A percentile compares a stretch with the other conserved stretches of the same genome.
Conservation (phyloP, 1,140 invertebrate genomes). For the Anthonomus grandis region DNA sequence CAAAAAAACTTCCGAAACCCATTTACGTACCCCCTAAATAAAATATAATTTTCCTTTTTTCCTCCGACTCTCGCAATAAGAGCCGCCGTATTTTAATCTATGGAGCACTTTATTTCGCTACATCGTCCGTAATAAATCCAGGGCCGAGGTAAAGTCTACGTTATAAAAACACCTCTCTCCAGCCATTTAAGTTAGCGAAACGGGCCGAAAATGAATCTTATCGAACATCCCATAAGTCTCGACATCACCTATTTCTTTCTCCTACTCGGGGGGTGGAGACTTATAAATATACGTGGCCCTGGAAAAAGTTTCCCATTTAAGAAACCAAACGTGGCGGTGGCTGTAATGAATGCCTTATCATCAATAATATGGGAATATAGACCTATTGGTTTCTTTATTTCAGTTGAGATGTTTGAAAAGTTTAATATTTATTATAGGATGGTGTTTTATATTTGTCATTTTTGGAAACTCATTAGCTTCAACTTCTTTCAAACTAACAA, state of each 20-base stretch:
- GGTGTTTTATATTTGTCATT: no score
- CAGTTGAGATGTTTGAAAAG: no score
- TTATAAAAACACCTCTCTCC: constrained; percentile 51
- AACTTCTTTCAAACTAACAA: no score
- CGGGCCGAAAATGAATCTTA: constrained; percentile 53
- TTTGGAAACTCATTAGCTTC: no score
- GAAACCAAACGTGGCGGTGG: constrained; percentile 41
- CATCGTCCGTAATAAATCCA: constrained; percentile 47
- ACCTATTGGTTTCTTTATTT: no score
- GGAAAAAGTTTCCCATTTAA: constrained; percentile 49
- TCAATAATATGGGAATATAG: constrained; percentile 39
- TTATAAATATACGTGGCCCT: constrained; percentile 50
- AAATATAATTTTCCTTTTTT: constrained; percentile 4
- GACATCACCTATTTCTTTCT: constrained; percentile 54
- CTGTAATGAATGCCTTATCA: constrained; percentile 42
- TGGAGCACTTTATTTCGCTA: constrained; percentile 40
- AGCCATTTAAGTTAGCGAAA: constrained; percentile 45
- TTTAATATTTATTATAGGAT: no score
- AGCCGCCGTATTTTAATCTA: constrained; percentile 26
- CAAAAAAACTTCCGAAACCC: no score
- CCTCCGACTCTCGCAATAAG: constrained; percentile 5
- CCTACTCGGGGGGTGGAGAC: constrained; percentile 44
- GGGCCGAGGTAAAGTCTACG: constrained; percentile 41
- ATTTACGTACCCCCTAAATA: no score
- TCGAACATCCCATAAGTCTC: constrained; percentile 54